phyloP scores from a whole-genome alignment of 2,797 vertebrate genomes.

The Nannoperca australis region DNA sequence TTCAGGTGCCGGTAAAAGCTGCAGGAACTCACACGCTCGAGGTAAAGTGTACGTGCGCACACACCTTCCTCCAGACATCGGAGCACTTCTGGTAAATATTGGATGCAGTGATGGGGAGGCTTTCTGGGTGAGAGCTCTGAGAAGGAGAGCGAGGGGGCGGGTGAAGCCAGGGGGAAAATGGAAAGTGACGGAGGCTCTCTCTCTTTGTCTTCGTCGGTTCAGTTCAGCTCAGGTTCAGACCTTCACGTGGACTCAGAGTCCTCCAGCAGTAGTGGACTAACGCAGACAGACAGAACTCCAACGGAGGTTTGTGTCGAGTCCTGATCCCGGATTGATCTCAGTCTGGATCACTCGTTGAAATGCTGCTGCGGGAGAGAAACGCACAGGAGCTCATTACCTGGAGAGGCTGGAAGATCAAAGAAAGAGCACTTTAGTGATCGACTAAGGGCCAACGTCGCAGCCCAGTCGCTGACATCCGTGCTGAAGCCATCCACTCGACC shows the following conservation, averaged over 20 bases:
- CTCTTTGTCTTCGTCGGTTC: slow-evolving; percentile 45
- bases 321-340: too few species aligned
- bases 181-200: slow-evolving; percentile 49
- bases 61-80: not conserved
- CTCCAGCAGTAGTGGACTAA: not conserved
- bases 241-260: not conserved
- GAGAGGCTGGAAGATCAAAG: too few species aligned
- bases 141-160: not conserved
- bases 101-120: slow-evolving; percentile 12
- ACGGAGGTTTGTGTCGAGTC: too few species aligned
- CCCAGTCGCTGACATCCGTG: too few species aligned
- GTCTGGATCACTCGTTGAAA: too few species aligned
- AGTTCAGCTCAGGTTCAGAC: slow-evolving; percentile 11
- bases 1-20: not conserved
- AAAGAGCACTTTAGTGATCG: too few species aligned
- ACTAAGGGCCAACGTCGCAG: too few species aligned
- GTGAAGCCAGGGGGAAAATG: slow-evolving; percentile 65
- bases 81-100: slow-evolving; percentile 43
- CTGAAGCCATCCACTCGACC: too few species aligned
- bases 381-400: too few species aligned
- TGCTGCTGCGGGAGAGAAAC: too few species aligned
- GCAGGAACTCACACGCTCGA: slow-evolving; percentile 10
- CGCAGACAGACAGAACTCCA: not conserved
- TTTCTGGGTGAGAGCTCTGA: slow-evolving; percentile 19
- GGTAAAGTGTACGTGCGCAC: not conserved